These are phyloP conservation scores for Allygus modestus DNA, from an alignment of 2,888 invertebrate genomes.

Conservation along the genomic window DNA sequence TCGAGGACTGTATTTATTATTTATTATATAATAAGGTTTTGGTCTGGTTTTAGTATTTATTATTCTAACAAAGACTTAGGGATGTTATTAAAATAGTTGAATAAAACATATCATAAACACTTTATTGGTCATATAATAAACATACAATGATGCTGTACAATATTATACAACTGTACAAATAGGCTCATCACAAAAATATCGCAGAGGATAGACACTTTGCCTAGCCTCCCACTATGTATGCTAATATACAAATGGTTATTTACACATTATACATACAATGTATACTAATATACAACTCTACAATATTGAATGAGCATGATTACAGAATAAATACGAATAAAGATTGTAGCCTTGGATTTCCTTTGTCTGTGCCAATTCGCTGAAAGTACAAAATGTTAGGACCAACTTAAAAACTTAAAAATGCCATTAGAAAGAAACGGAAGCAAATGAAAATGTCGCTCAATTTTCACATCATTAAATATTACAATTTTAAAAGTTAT, in stretches of 20 bases:
- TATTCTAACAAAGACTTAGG: too few relatives aligned
- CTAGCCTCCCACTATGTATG: conserved; percentile 26
- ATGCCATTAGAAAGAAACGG: too few relatives aligned
- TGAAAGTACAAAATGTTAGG: too few relatives aligned
- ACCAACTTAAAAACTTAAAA: too few relatives aligned
- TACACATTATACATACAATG: conserved; percentile 8
- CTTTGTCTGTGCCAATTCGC: too few relatives aligned
- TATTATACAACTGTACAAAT: conserved; percentile 57
- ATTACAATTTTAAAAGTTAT: too few relatives aligned
- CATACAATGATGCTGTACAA: conserved; percentile 38
- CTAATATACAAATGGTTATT: conserved; percentile 44
- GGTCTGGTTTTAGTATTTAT: too few relatives aligned
- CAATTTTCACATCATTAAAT: too few relatives aligned
- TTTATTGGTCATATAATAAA: conserved; percentile 56
- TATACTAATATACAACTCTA: conserved; percentile 14
- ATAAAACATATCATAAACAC: conserved; percentile 52
- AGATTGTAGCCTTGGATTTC: too few relatives aligned
- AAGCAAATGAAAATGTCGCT: too few relatives aligned
- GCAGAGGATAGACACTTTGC: background rate
- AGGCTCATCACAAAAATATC: conserved; percentile 50
- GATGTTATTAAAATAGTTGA: background rate
- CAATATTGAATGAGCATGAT: background rate
- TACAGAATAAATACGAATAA: background rate
- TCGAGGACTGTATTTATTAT: too few relatives aligned
- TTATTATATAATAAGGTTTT: too few relatives aligned